Percentiles rank a stretch among this genome's conserved stretches.
Evolutionary conservation across 2,888 invertebrate species (phyloP).

Genomic region (Eristalis arbustorum): DNA sequence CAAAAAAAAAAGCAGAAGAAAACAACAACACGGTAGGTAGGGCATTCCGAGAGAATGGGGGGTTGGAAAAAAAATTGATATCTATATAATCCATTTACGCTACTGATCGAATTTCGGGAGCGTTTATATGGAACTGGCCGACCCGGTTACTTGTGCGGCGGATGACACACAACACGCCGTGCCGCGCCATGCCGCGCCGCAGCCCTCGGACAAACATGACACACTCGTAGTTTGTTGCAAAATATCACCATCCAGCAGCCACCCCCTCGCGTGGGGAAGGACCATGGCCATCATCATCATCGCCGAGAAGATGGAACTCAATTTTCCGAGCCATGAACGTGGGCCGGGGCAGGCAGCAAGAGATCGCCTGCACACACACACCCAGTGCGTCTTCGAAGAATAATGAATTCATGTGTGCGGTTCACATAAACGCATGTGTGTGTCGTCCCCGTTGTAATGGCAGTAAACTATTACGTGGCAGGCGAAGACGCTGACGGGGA

Average conservation of each 20-base stretch:
- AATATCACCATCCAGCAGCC: slow-evolving; percentile 38
- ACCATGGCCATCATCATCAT: slow-evolving; percentile 56
- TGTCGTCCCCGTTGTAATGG: slow-evolving; percentile 62
- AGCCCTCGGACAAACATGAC: slow-evolving; percentile 51
- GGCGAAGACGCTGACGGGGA: slow-evolving; percentile 29
- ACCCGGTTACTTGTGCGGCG: slow-evolving; percentile 54
- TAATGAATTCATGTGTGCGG: slow-evolving; percentile 71
- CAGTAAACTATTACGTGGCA: slow-evolving; percentile 66
- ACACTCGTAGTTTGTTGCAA: slow-evolving; percentile 62
- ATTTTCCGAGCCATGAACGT: slow-evolving; percentile 56
- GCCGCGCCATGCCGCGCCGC: slow-evolving; percentile 37
- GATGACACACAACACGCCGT: slow-evolving; percentile 41
- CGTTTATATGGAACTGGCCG: slow-evolving; percentile 71
- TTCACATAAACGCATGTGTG: slow-evolving; percentile 71
- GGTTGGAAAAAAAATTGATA: slow-evolving; percentile 64
- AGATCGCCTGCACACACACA: background rate
- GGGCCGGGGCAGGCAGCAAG: background rate
- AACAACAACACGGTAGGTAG: background rate
- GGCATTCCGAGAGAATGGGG: slow-evolving; percentile 42
- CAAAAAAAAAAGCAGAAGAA: background rate
- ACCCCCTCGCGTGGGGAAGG: slow-evolving; percentile 14
- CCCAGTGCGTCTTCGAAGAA: slow-evolving; percentile 56
- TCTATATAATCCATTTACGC: slow-evolving; percentile 73
- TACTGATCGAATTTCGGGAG: slow-evolving; percentile 72
- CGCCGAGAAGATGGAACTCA: slow-evolving; percentile 65